These are phyloP conservation scores for Apocheima hispidaria DNA, from an alignment of 2,888 invertebrate genomes.

Conservation along the genomic window DNA sequence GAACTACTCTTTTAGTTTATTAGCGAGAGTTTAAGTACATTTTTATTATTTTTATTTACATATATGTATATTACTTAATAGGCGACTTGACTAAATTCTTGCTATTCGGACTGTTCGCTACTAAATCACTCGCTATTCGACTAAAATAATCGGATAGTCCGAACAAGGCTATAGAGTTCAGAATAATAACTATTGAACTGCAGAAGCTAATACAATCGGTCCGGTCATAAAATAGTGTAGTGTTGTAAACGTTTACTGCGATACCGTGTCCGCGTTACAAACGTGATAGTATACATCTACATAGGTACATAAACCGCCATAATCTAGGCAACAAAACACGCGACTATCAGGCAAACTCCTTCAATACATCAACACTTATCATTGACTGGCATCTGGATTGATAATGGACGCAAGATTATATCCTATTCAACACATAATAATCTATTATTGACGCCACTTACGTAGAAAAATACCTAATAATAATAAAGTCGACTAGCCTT, in stretches of 20 bases:
- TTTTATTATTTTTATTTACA: no score
- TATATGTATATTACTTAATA: no score
- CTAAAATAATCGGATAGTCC: no score
- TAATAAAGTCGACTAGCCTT: background rate
- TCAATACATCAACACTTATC: slow-evolving; percentile 67
- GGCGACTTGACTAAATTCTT: no score
- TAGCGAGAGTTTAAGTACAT: no score
- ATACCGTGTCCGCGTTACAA: slow-evolving; percentile 5
- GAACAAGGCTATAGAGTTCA: no score
- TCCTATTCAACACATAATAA: slow-evolving; percentile 34
- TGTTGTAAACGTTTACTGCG: background rate
- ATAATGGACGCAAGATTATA: slow-evolving; percentile 49
- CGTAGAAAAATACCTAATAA: slow-evolving; percentile 19
- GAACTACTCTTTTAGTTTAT: no score
- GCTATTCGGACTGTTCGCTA: no score
- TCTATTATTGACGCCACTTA: slow-evolving; percentile 41
- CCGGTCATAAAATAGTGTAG: background rate
- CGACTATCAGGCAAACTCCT: slow-evolving; percentile 52
- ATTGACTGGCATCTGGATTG: slow-evolving; percentile 56
- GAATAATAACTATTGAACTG: background rate
- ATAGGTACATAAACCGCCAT: slow-evolving; percentile 40
- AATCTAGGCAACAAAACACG: slow-evolving; percentile 48
- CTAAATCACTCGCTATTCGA: no score
- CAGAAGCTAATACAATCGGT: background rate
- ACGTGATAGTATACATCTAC: slow-evolving; percentile 6